These are phyloP conservation scores for Pissodes strobi DNA, from an alignment of 1,140 invertebrate genomes.

Conservation along the genomic window DNA sequence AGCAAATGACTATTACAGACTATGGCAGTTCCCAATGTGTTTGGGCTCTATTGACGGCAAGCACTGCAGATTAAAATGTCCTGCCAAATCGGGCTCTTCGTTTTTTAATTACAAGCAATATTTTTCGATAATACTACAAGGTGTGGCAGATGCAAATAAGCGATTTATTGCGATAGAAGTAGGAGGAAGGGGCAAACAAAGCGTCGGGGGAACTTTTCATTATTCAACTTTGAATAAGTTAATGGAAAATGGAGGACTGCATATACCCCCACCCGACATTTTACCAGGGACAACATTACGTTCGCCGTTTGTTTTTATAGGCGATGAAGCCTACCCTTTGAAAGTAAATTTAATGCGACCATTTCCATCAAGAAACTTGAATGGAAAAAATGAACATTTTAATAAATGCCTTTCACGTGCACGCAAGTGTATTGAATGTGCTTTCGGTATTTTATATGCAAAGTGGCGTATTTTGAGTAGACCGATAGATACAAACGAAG, in stretches of 20 bases:
- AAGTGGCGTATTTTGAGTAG: too few species aligned
- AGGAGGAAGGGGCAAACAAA: slow-evolving; percentile 6
- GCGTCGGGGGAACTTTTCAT: background rate
- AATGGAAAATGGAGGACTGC: background rate
- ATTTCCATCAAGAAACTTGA: too few species aligned
- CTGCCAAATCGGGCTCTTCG: background rate
- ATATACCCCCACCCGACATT: background rate
- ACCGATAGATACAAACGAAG: background rate
- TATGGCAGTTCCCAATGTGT: slow-evolving; percentile 10
- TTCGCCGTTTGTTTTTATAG: slow-evolving; percentile 8
- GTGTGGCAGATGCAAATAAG: slow-evolving; percentile 6
- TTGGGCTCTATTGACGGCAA: too few species aligned
- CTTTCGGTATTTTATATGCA: background rate
- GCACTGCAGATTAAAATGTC: slow-evolving; percentile 4
- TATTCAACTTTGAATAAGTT: background rate
- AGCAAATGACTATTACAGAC: slow-evolving; percentile 5
- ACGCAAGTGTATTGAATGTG: too few species aligned
- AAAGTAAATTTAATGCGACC: slow-evolving; percentile 5
- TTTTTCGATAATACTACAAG: too few species aligned
- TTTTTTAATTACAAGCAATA: too few species aligned
- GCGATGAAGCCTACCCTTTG: slow-evolving; percentile 9
- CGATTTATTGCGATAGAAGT: background rate
- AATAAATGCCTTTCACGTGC: background rate
- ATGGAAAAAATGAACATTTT: background rate
- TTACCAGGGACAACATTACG: background rate